Evolutionary conservation across 2,888 invertebrate species (phyloP).

Genomic region (Metacarcinus magister): DNA sequence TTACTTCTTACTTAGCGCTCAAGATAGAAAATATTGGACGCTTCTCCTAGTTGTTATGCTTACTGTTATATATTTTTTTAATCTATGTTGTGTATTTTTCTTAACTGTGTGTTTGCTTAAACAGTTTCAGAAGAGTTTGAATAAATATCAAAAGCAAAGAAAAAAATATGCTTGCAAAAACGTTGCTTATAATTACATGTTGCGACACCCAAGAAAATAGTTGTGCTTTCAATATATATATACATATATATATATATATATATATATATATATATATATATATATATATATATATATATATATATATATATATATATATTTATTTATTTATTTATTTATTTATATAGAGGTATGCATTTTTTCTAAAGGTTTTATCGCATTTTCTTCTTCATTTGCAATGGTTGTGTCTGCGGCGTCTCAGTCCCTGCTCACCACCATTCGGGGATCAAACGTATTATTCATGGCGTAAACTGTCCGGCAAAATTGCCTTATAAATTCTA

Average conservation of each 20-base stretch:
- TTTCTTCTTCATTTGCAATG: neutral
- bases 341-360: neutral
- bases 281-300: conserved; percentile 15
- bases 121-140: neutral
- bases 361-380: too few species aligned
- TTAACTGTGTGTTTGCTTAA: neutral
- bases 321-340: neutral
- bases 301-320: conserved; percentile 45
- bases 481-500: conserved; percentile 1
- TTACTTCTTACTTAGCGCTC: conserved; percentile 32
- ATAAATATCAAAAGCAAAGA: neutral
- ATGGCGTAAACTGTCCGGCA: neutral
- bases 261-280: conserved; percentile 49
- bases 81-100: neutral
- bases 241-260: neutral
- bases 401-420: neutral
- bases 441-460: neutral
- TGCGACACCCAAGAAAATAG: neutral
- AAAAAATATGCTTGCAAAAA: neutral
- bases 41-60: neutral
- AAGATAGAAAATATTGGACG: neutral
- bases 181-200: neutral
- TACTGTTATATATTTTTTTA: neutral
- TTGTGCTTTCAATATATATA: neutral
- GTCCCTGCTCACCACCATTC: neutral